Evolutionary conservation across 1,140 invertebrate genomes (phyloP), one percentile per base, ranked within the genome.

Genomic region (Bombus pascuorum): DNA sequence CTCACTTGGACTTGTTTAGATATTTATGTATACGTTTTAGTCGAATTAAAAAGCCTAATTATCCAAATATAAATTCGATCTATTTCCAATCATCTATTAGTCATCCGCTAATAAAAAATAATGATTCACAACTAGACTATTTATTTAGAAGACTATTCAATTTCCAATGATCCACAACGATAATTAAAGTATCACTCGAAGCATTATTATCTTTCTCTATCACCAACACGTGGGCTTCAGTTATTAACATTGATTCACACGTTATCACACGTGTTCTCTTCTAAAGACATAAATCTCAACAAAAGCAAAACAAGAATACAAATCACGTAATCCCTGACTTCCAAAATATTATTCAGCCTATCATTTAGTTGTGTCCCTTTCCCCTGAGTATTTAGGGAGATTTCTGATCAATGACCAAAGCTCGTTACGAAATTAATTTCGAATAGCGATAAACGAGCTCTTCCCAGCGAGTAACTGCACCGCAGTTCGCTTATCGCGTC

Each of bases 351-450:
- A 22, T 53, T 6, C 18, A 22, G 47, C 6, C 6, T 53, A 22
- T 22, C 47, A 53, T 53, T 53, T 53, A 5, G 1, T 22, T 22
- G 4, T 53, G 5, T n/a, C 28, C 59, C 1, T 2, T 70, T 70
- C 0, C 10, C 28, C 1, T 1, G 18, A 44, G 28, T 12, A 15
- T 57, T 34, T n/a, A 6, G 9, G 3, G 39, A 15, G 37, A 72
- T 84, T 84, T 79, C 39, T 62, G 39, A 79, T 84, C n/a, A 78
- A 47, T 68, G 32, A 37, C 0, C 32, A 13, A 68, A 8, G 9
- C n/a, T n/a, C 6, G 25, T 72, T 62, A 57, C n/a, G 53, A 80
- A 85, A 85, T 80, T 34, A 85, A 85, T 73, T 85, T 25, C 13
- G 8, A 12, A 57, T 15, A 0, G 9, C 13, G 76, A 85, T 85